Evolutionary conservation across 2,888 invertebrate genomes (phyloP), one percentile per base, ranked within the genome.

Genomic region (Eupithecia tripunctaria): DNA sequence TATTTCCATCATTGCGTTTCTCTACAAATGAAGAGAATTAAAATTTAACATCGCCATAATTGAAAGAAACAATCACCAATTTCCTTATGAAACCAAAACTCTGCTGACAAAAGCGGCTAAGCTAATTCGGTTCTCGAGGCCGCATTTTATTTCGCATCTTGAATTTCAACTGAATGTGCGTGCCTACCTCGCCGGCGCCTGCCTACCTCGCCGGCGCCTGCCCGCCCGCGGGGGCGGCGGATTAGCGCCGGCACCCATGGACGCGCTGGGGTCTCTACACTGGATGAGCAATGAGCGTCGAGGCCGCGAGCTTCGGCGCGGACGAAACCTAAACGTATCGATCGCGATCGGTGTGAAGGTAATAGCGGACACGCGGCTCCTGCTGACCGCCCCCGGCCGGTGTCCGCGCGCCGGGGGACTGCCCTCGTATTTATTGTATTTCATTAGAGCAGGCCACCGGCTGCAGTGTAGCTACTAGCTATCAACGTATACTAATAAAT

Each of bases 121-220:
- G 56, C 56, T 56, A 25, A 56, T 56, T 56, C 12, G 56, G 56
- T 14, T 56, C 56, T 25, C 25, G 21, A 51, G 47, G 56, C 14
- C 56, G 56, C 25, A 56, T 14, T 56, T 56, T 56, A 56, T 56
- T 25, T 56, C 56, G 25, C 56, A 56, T 56, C 56, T 56, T 56
- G 56, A 56, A 56, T 56, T 12, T 21, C 1, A 56, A 56, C 14
- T 56, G 25, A 56, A 25, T 56, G 51, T 12, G 12, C 8, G 7
- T 47, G 8, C 51, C 21, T 6, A 4, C 6, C 51, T 56, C 21
- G 25, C n/a, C 12, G 25, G 51, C 4, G 12, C 8, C 1, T 47
- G 8, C 51, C 21, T 6, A 4, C 6, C 51, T 12, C 25, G 56
- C 21, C 2, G 12, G 56, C 56, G 56, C 56, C 3, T 56, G 25